Percentiles rank a stretch among this genome's conserved stretches.
phyloP scores from a whole-genome alignment of 2,113 vertebrate genomes.

The Clarias macrocephalus region DNA sequence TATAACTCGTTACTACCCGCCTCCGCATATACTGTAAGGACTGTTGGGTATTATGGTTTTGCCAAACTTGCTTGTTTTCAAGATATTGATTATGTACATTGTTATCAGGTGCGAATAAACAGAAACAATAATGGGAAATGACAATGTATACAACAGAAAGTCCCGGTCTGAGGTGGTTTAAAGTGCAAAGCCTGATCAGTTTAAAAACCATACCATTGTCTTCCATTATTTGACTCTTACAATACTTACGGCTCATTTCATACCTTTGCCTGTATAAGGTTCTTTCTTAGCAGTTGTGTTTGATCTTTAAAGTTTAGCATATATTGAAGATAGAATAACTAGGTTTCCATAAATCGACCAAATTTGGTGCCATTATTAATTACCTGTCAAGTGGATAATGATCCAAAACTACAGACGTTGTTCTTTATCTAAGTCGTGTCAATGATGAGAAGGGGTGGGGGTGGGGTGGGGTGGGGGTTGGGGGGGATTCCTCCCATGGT shows the following conservation, averaged over 20 bases:
- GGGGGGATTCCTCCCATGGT: background rate
- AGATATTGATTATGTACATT: too few relatives aligned
- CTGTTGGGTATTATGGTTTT: too few relatives aligned
- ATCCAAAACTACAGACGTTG: background rate
- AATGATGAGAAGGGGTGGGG: background rate
- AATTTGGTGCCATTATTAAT: background rate
- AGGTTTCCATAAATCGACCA: background rate
- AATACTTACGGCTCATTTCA: background rate
- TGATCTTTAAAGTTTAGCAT: background rate
- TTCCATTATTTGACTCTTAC: background rate
- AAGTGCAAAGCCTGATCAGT: slow-evolving; percentile 48
- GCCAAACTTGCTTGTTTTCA: too few relatives aligned
- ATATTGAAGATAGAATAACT: background rate
- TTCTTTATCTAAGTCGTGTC: too few relatives aligned
- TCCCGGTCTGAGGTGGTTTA: too few relatives aligned
- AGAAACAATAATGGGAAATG: too few relatives aligned
- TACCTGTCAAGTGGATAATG: background rate
- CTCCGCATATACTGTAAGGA: too few relatives aligned
- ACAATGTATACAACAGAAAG: too few relatives aligned
- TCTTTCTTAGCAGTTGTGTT: background rate
- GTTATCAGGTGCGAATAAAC: too few relatives aligned
- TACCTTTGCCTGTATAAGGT: background rate
- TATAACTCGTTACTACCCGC: too few relatives aligned
- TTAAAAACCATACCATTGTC: slow-evolving; percentile 26
- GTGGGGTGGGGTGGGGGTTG: too few relatives aligned